Percentiles rank a stretch among this genome's conserved stretches.
Evolutionary conservation across 2,113 vertebrate genomes (phyloP).

Genomic region (Barbus barbus): DNA sequence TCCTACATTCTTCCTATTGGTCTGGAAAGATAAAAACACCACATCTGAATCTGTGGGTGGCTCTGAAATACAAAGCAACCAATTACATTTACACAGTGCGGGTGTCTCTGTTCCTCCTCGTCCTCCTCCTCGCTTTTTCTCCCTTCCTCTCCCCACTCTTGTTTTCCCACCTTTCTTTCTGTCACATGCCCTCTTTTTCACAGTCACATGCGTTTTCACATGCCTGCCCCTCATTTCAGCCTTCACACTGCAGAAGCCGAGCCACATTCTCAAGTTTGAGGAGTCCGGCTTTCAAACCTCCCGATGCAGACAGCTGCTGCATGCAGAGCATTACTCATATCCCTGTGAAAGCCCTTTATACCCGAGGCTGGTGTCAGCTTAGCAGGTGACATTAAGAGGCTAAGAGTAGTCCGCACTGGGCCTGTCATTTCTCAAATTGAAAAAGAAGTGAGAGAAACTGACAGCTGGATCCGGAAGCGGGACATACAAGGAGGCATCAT

Average conservation of each 20-base stretch:
- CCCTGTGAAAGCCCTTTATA: conserved; percentile 9
- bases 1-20: conserved; percentile 52
- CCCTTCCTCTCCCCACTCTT: conserved; percentile 32
- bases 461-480: not conserved
- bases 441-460: conserved; percentile 41
- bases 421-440: conserved; percentile 3
- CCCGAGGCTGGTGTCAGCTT: conserved; percentile 13
- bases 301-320: conserved; percentile 23
- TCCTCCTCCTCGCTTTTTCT: not conserved
- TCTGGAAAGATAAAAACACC: conserved; percentile 66
- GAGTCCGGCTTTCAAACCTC: conserved; percentile 21
- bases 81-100: conserved; percentile 64
- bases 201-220: not conserved
- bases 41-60: conserved; percentile 70
- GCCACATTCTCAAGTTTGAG: conserved; percentile 1
- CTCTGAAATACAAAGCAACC: conserved; percentile 64
- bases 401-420: not conserved
- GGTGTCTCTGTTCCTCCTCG: not conserved
- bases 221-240: conserved; percentile 14
- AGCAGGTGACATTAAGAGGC: conserved; percentile 18
- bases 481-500: not conserved
- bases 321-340: conserved; percentile 18
- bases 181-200: conserved; percentile 19
- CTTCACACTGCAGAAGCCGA: not conserved
- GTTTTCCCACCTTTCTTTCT: conserved; percentile 54